A percentile compares a stretch with the other conserved stretches of the same genome.
phyloP scores from a whole-genome alignment of 92 coral and sea anemone genomes.

The Porites evermanni region DNA sequence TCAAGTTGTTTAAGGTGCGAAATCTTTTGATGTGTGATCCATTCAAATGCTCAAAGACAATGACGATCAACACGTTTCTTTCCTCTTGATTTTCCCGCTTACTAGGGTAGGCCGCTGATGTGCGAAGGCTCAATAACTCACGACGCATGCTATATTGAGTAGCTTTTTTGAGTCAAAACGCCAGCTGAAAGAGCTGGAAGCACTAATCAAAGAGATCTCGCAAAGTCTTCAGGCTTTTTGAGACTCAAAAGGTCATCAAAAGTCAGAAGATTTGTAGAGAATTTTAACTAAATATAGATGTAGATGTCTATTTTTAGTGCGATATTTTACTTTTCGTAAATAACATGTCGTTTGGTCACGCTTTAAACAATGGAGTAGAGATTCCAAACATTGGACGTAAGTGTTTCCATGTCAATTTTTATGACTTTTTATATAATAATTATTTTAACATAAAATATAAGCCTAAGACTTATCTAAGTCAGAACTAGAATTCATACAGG shows the following conservation, averaged over 20 bases:
- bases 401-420: constrained; percentile 18
- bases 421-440: neutral
- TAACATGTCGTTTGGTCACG: constrained; percentile 31
- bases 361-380: constrained; percentile 66
- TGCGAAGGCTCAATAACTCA: neutral
- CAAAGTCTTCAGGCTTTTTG: too few relatives aligned
- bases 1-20: constrained; percentile 34
- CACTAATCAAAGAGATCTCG: neutral
- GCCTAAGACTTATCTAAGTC: too few relatives aligned
- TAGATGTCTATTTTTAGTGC: neutral
- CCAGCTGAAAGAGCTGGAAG: neutral
- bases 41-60: constrained; percentile 39
- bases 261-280: too few relatives aligned
- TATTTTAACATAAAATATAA: too few relatives aligned
- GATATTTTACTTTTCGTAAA: neutral
- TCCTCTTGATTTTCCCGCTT: constrained; percentile 64
- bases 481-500: too few relatives aligned
- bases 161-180: too few relatives aligned
- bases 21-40: constrained; percentile 8
- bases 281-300: too few relatives aligned
- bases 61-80: constrained; percentile 24
- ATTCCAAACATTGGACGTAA: constrained; percentile 86
- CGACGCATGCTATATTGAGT: constrained; percentile 1
- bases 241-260: too few relatives aligned
- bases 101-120: constrained; percentile 33